These are phyloP conservation scores for Morpho helenor DNA, from an alignment of 2,888 invertebrate genomes.

Conservation along the genomic window DNA sequence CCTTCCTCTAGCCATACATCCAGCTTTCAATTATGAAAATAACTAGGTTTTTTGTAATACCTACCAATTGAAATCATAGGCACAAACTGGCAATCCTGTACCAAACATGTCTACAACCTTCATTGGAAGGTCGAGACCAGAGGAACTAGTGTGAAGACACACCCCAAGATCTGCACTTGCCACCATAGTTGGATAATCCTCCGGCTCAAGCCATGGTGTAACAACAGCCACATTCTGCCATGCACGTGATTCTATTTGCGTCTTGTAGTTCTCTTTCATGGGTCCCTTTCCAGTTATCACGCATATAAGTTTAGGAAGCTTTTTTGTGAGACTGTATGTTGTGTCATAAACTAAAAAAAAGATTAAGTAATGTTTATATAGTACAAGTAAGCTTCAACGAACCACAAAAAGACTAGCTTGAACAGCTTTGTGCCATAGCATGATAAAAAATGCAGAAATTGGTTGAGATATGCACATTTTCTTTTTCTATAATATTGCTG, in stretches of 20 bases:
- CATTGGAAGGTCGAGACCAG: constrained; percentile 99
- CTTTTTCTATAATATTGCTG: no score
- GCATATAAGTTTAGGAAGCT: constrained; percentile 89
- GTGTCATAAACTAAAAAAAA: constrained; percentile 85
- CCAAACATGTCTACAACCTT: constrained; percentile 99
- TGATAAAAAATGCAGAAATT: no score
- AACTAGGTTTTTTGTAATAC: constrained; percentile 24
- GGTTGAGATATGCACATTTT: no score
- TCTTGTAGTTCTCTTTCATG: constrained; percentile 88
- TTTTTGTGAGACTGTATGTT: constrained; percentile 57
- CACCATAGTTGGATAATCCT: constrained; percentile 94
- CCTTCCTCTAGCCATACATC: no score
- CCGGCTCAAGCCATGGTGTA: constrained; percentile 94
- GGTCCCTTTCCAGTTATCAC: constrained; percentile 99
- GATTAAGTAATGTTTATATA: no score
- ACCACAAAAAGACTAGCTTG: no score
- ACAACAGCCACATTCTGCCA: constrained; percentile 88
- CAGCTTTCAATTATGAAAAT: constrained; percentile 14
- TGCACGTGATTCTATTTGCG: constrained; percentile 80
- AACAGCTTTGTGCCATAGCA: no score
- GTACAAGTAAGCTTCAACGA: no score
- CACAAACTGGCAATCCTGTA: constrained; percentile 95
- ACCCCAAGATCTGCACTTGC: constrained; percentile 98
- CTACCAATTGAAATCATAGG: constrained; percentile 92
- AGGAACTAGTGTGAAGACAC: constrained; percentile 96